Evolutionary conservation across 2,113 vertebrate genomes (phyloP), one percentile per base, ranked within the genome.

Genomic region (Alethe castanea): DNA sequence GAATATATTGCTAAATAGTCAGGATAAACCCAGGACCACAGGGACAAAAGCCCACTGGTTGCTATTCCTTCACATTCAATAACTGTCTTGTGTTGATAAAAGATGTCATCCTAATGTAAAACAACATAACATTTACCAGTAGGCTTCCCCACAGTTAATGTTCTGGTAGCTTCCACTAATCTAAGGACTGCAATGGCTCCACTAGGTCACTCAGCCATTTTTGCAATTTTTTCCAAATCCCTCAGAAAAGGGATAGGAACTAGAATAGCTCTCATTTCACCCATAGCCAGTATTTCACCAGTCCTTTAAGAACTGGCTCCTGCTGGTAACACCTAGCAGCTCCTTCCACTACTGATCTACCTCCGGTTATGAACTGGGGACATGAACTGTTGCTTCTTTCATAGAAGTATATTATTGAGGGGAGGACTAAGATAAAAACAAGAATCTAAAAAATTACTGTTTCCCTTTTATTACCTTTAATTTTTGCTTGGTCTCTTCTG

Each of bases 401-500:
- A 67, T 36, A 83, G 19, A 73, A 44, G 8, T 73, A 64, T 45
- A 83, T 81, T 64, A 92, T 1, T 92, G 54, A 88, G 57, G 36
- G 72, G 23, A 74, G 64, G 83, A 81, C 79, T 42, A 81, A 86
- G 69, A 74, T 33, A 57, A 78, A 86, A 88, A 66, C 38, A 81
- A 92, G 36, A 56, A 88, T 85, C 92, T 90, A 83, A 90, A 82
- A 92, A 91, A 57, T 82, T 91, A 96, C 64, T 91, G 48, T 89
- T 96, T 94, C 89, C 88, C 88, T 94, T 93, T 94, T 72, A 90
- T 90, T 96, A 99, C 99, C 99, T 99, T 99, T 50, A 99, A 98
- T 95, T 98, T 99, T 94, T 99, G 99, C 95, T 99, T 99, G 97
- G 99, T 99, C 97, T 99, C 99, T 97, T 99, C 99, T 9, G 99